These are phyloP conservation scores for Stomatorhinus walkeri DNA, from an alignment of 2,797 vertebrate genomes.

Conservation along the genomic window DNA sequence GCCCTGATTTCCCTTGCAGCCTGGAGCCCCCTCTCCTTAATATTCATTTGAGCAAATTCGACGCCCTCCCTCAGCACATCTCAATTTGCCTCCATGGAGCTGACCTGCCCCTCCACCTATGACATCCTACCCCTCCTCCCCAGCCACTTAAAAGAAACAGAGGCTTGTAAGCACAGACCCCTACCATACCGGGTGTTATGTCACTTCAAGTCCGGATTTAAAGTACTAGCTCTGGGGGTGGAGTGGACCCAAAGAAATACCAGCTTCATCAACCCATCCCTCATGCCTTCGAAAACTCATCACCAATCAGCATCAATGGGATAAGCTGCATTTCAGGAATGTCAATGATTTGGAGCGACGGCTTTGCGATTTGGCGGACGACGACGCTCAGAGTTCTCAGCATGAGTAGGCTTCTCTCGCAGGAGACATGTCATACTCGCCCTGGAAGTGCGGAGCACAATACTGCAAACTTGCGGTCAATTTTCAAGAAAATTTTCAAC, in stretches of 20 bases:
- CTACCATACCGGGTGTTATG: slow-evolving; percentile 39
- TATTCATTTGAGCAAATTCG: slow-evolving; percentile 54
- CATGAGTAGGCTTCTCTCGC: background rate
- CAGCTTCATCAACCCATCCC: slow-evolving; percentile 27
- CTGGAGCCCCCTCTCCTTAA: slow-evolving; percentile 46
- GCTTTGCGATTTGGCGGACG: background rate
- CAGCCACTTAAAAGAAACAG: background rate
- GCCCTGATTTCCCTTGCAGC: slow-evolving; percentile 51
- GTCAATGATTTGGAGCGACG: background rate
- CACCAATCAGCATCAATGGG: slow-evolving; percentile 61
- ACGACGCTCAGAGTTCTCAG: background rate
- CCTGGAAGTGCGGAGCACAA: background rate
- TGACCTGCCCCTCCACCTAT: slow-evolving; percentile 26
- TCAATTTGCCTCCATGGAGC: slow-evolving; percentile 52
- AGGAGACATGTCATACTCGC: background rate
- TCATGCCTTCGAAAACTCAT: slow-evolving; percentile 46
- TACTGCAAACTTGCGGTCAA: background rate
- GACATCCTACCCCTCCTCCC: background rate
- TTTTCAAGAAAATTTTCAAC: background rate
- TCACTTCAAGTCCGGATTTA: slow-evolving; percentile 43
- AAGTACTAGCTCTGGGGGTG: slow-evolving; percentile 46
- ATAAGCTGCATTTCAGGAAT: background rate
- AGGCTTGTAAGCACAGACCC: slow-evolving; percentile 18
- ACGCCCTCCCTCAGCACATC: slow-evolving; percentile 47
- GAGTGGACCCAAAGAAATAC: slow-evolving; percentile 51